Evolutionary conservation across 2,888 invertebrate genomes (phyloP).

Genomic region (Belgica antarctica): DNA sequence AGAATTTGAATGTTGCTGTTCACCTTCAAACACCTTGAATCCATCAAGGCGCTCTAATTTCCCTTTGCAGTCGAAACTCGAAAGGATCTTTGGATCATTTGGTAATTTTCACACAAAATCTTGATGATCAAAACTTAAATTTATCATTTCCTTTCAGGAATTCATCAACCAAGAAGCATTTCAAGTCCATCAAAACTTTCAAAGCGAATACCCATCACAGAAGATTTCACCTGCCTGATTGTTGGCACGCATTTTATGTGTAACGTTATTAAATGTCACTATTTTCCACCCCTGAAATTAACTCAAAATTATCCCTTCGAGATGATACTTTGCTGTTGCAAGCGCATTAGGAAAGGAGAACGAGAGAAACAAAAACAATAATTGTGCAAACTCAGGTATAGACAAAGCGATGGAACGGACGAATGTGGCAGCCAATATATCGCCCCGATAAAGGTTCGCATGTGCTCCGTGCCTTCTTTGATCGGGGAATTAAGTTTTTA

Average conservation of each 20-base stretch:
- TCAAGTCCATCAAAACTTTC: background rate
- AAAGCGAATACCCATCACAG: background rate
- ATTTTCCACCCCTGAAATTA: conserved; percentile 42
- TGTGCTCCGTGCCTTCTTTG: conserved; percentile 5
- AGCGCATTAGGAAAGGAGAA: background rate
- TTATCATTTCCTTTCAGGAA: conserved; percentile 8
- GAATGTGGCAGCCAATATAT: conserved; percentile 3
- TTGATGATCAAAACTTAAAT: background rate
- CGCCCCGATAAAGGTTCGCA: background rate
- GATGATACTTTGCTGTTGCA: background rate
- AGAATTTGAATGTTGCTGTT: background rate
- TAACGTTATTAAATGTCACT: conserved; percentile 43
- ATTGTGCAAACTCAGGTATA: conserved; percentile 43
- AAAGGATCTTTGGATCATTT: conserved; percentile 25
- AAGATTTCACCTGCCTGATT: conserved; percentile 39
- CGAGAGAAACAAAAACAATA: conserved; percentile 35
- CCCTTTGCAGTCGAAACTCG: background rate
- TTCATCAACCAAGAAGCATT: conserved; percentile 12
- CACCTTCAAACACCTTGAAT: conserved; percentile 13
- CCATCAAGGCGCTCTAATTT: background rate
- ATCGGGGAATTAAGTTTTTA: conserved; percentile 22
- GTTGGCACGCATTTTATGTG: conserved; percentile 44
- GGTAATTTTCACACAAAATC: conserved; percentile 15
- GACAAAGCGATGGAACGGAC: conserved; percentile 3
- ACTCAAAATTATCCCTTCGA: conserved; percentile 26